Evolutionary conservation across 2,113 vertebrate genomes (phyloP).

Genomic region (Thermophis baileyi): DNA sequence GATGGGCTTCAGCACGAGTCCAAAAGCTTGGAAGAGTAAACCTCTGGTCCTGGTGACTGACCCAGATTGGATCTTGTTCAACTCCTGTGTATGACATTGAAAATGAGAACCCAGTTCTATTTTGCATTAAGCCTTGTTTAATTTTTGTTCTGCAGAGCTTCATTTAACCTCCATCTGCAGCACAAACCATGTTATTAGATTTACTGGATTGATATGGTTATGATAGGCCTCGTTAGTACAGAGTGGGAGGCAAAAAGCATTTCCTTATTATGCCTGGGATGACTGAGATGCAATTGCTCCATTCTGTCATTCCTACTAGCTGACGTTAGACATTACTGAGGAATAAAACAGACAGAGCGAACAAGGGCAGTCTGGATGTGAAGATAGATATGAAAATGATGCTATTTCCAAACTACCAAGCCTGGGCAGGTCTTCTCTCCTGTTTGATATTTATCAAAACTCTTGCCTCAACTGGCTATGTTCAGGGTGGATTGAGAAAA

Average conservation of each 20-base stretch:
- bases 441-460: neutral
- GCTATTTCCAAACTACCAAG: neutral
- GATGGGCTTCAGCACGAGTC: neutral
- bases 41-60: neutral
- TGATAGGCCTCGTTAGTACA: conserved; percentile 19
- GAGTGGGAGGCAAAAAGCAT: neutral
- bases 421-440: neutral
- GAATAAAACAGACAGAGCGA: conserved; percentile 3
- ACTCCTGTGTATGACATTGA: neutral
- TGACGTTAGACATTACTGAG: conserved; percentile 22
- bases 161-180: conserved; percentile 4
- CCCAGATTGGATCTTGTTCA: neutral
- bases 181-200: neutral
- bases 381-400: neutral
- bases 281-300: neutral
- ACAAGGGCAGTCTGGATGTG: conserved; percentile 14
- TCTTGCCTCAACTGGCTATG: neutral
- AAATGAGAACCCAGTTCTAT: neutral
- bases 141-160: neutral
- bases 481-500: neutral
- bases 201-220: conserved; percentile 19
- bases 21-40: neutral
- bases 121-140: neutral
- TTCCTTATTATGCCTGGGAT: conserved; percentile 12
- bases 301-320: conserved; percentile 1